Conservation (phyloP, 1,140 invertebrate species). For the Chelonus insularis region DNA sequence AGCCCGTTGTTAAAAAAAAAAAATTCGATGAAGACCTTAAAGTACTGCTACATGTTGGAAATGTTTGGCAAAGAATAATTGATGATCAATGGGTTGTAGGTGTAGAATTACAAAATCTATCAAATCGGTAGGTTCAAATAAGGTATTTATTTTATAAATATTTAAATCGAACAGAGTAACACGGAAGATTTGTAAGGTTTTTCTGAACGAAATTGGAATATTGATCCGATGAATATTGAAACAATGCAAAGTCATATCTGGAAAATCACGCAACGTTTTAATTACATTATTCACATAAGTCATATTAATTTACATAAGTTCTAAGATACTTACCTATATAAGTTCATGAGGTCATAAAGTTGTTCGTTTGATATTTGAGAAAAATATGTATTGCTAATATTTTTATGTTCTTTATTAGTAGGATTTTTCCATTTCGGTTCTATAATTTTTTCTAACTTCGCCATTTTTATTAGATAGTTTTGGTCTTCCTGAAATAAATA, state of each 20-base stretch:
- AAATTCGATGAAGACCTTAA: not conserved
- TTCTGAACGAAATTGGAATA: not conserved
- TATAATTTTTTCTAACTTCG: not conserved
- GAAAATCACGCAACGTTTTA: no score
- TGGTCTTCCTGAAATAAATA: slow-evolving; percentile 5
- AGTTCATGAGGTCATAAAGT: not conserved
- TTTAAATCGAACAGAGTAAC: not conserved
- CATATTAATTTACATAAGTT: not conserved
- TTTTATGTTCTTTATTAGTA: not conserved
- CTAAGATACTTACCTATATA: not conserved
- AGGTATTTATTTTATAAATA: not conserved
- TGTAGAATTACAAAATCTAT: not conserved
- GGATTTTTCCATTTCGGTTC: not conserved
- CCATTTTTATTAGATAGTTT: not conserved
- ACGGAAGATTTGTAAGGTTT: not conserved
- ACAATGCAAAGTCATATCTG: not conserved
- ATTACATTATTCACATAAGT: not conserved
- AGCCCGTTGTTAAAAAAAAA: not conserved
- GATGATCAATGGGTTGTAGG: not conserved
- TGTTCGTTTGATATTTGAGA: not conserved
- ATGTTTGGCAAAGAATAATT: not conserved
- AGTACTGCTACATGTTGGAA: not conserved
- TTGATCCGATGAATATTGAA: not conserved
- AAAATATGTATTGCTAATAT: not conserved
- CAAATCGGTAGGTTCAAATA: not conserved